Percentiles rank a stretch among this genome's conserved stretches.
phyloP scores from a whole-genome alignment of 2,113 vertebrate species.

The Formicarius rufipectus region DNA sequence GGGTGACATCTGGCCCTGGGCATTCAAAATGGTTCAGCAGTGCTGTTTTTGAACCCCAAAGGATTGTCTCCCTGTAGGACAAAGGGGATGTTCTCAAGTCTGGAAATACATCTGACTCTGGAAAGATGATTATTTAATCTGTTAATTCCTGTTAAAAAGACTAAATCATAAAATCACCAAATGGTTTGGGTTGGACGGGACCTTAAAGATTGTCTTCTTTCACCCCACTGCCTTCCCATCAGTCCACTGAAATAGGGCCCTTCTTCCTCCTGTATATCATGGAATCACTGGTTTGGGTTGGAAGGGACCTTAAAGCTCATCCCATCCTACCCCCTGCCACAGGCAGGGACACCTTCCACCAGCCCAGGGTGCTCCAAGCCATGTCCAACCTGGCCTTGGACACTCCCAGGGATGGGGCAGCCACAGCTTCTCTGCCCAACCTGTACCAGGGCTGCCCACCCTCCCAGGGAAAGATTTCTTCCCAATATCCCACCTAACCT shows the following conservation, averaged over 20 bases:
- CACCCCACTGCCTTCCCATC: no score
- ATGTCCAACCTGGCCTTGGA: not conserved
- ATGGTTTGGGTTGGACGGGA: not conserved
- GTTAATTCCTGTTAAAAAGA: not conserved
- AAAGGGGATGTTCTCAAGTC: not conserved
- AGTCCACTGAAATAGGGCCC: no score
- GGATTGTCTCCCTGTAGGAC: not conserved
- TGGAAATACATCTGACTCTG: not conserved
- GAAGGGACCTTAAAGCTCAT: not conserved
- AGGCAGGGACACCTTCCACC: not conserved
- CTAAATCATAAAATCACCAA: not conserved
- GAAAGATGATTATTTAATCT: not conserved
- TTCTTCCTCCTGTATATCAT: no score
- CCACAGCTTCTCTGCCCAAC: not conserved
- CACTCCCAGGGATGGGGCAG: not conserved
- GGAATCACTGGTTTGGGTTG: not conserved
- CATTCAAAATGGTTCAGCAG: not conserved
- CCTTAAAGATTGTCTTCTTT: no score
- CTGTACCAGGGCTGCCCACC: not conserved
- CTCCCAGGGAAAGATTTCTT: not conserved
- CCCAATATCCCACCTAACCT: not conserved
- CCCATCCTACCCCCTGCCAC: not conserved
- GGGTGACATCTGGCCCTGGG: not conserved
- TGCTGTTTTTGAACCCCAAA: not conserved
- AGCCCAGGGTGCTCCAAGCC: not conserved